A percentile compares a stretch with the other conserved stretches of the same genome.
Evolutionary conservation across 2,888 invertebrate genomes (phyloP).

Genomic region (Dioctria rufipes): DNA sequence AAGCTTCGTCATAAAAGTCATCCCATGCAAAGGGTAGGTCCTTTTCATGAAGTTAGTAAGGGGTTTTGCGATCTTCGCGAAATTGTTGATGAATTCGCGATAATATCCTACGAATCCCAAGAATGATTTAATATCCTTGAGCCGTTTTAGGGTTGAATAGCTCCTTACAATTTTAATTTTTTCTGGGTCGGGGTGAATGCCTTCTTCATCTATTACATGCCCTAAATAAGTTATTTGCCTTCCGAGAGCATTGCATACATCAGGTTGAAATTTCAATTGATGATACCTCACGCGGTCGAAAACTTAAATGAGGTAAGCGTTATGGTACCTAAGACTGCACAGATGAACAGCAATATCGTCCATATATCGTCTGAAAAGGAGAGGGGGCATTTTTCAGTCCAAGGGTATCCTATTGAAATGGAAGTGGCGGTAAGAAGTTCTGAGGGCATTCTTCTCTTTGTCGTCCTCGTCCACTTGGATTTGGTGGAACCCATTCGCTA

Average conservation of each 20-base stretch:
- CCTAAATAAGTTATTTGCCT: background rate
- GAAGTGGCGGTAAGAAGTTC: background rate
- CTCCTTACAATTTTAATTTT: background rate
- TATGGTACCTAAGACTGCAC: too few species aligned
- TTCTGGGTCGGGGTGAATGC: background rate
- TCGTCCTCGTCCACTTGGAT: background rate
- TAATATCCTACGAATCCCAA: background rate
- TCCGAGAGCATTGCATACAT: background rate
- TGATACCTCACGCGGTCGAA: background rate
- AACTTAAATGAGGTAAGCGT: too few species aligned
- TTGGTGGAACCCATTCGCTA: background rate
- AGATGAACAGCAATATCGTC: background rate
- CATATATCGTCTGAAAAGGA: background rate
- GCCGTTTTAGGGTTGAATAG: background rate
- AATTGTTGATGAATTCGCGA: background rate
- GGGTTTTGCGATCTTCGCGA: background rate
- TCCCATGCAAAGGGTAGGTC: background rate
- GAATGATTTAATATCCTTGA: background rate
- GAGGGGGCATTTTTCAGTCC: background rate
- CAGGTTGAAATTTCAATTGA: background rate
- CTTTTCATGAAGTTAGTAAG: background rate
- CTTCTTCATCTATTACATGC: background rate
- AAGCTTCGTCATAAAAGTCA: background rate
- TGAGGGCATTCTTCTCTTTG: background rate
- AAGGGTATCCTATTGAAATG: background rate